These are phyloP conservation scores for Alsophila aescularia DNA, from an alignment of 2,888 invertebrate species.

Conservation along the genomic window DNA sequence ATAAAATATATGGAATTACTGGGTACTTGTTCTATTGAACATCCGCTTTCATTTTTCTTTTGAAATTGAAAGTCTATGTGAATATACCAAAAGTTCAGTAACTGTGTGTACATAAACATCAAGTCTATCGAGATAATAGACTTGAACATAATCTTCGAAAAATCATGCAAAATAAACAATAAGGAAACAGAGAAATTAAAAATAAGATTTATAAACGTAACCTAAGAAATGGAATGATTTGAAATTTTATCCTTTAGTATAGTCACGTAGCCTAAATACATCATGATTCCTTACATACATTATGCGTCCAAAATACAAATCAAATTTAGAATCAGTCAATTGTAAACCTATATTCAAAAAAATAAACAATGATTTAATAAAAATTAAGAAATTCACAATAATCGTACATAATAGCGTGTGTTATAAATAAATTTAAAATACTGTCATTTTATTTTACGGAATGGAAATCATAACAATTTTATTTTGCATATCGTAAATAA, in stretches of 20 bases:
- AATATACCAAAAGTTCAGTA: conserved; percentile 75
- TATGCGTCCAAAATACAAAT: conserved; percentile 62
- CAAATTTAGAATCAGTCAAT: conserved; percentile 76
- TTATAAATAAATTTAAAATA: conserved; percentile 80
- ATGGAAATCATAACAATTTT: conserved; percentile 56
- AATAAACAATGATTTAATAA: conserved; percentile 74
- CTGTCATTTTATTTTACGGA: conserved; percentile 75
- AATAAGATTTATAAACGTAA: conserved; percentile 61
- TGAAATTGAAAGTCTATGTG: conserved; percentile 69
- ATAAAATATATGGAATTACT: conserved; percentile 77
- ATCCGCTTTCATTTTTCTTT: conserved; percentile 82
- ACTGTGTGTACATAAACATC: conserved; percentile 60
- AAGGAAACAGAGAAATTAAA: conserved; percentile 71
- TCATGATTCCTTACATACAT: conserved; percentile 66
- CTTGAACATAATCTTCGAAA: conserved; percentile 55
- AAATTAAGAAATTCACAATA: conserved; percentile 69
- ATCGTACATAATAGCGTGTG: conserved; percentile 55
- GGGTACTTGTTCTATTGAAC: conserved; percentile 61
- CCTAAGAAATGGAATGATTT: conserved; percentile 80
- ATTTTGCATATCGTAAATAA: conserved; percentile 52
- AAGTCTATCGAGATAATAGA: conserved; percentile 53
- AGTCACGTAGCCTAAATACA: conserved; percentile 72
- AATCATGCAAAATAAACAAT: conserved; percentile 71
- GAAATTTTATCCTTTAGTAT: conserved; percentile 76
- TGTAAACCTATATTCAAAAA: conserved; percentile 74